Percentiles rank a stretch among this genome's conserved stretches.
Conservation (phyloP, 2,113 vertebrate species). For the Odobenus rosmarus region DNA sequence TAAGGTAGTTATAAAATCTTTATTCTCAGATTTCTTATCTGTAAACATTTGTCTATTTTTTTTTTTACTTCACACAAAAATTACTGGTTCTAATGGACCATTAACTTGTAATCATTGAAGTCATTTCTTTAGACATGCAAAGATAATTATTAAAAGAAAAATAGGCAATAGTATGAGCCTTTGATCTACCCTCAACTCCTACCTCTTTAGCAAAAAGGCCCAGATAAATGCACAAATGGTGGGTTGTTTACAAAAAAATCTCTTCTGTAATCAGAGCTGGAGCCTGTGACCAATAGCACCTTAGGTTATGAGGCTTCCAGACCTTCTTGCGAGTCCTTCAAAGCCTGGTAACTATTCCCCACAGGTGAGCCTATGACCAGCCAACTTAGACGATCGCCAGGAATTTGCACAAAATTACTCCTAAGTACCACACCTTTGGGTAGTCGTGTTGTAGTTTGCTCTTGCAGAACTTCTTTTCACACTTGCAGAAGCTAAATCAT, state of each 20-base stretch:
- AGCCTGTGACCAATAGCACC: not conserved
- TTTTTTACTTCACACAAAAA: conserved; percentile 29
- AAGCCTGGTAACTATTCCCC: not conserved
- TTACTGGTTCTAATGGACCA: not conserved
- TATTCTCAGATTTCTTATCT: conserved; percentile 29
- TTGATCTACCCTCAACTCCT: not conserved
- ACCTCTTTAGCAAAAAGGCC: not conserved
- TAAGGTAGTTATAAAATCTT: not conserved
- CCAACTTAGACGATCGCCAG: not conserved
- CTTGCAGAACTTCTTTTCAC: not conserved
- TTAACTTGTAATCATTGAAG: conserved; percentile 41
- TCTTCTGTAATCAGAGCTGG: conserved; percentile 15
- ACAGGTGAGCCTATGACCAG: not conserved
- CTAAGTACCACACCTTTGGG: not conserved
- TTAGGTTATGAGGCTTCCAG: not conserved
- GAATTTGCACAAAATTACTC: not conserved
- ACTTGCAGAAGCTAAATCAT: not conserved
- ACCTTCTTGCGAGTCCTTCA: not conserved
- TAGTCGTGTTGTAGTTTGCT: not conserved
- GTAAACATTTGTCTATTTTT: conserved; percentile 16
- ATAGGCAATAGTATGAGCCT: not conserved
- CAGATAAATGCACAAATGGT: not conserved
- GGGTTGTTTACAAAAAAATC: not conserved
- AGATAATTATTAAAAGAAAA: conserved; percentile 59
- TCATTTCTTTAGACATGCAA: conserved; percentile 14